phyloP scores from a whole-genome alignment of 2,113 vertebrate genomes.

The Spheniscus mendiculus region DNA sequence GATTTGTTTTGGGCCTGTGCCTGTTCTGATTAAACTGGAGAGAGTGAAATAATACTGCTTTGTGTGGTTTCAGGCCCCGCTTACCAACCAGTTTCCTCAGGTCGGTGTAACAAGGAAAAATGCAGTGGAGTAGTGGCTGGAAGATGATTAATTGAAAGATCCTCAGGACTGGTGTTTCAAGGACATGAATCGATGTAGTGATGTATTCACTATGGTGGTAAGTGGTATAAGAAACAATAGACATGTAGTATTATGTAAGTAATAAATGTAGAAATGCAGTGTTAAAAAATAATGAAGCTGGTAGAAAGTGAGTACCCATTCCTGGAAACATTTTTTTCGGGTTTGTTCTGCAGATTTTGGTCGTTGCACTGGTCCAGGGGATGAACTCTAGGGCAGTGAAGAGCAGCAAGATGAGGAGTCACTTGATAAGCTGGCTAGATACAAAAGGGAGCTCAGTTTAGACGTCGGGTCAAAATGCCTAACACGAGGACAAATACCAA shows the following conservation, averaged over 20 bases:
- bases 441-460: not conserved
- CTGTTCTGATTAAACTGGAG: slow-evolving; percentile 39
- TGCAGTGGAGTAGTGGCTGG: not conserved
- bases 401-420: not conserved
- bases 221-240: not conserved
- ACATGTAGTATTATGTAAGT: not conserved
- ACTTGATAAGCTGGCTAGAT: not conserved
- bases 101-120: not conserved
- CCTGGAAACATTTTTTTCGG: not conserved
- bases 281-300: not conserved
- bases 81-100: not conserved
- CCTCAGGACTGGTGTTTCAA: not conserved
- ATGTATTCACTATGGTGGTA: not conserved
- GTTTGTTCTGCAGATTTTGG: not conserved
- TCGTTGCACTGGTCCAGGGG: not conserved
- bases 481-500: not conserved
- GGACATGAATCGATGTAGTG: not conserved
- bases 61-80: not conserved
- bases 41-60: slow-evolving; percentile 8
- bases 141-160: slow-evolving; percentile 33
- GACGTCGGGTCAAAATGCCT: not conserved
- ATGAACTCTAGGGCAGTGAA: not conserved
- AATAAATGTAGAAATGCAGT: not conserved
- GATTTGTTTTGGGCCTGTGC: slow-evolving; percentile 28
- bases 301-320: not conserved